These are phyloP conservation scores for Pyrrhia umbra DNA, from an alignment of 2,888 invertebrate species.

Conservation along the genomic window DNA sequence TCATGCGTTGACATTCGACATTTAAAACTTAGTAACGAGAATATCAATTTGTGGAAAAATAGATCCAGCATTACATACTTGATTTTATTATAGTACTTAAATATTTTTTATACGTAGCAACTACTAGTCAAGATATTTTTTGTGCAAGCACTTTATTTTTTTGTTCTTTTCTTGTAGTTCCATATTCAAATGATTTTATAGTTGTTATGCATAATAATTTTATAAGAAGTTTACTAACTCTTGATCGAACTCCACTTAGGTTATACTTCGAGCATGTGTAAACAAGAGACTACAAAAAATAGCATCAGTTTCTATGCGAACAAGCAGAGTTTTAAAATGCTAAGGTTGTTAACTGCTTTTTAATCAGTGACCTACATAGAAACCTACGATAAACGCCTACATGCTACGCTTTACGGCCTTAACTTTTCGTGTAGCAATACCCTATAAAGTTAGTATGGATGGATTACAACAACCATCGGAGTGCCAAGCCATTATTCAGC, in stretches of 20 bases:
- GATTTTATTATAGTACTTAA: conserved; percentile 13
- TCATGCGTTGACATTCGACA: conserved; percentile 51
- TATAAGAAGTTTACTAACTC: not conserved
- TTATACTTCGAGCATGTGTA: not conserved
- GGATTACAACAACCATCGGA: conserved; percentile 24
- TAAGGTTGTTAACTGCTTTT: conserved; percentile 56
- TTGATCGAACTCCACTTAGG: conserved; percentile 1
- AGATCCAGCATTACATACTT: conserved; percentile 15
- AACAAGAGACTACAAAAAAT: conserved; percentile 13
- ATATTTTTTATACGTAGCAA: conserved; percentile 16
- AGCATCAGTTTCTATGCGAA: conserved; percentile 7
- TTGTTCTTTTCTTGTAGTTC: conserved; percentile 12
- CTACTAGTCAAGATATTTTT: conserved; percentile 13
- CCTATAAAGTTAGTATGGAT: conserved; percentile 35
- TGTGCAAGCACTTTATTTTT: conserved; percentile 14
- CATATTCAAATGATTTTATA: conserved; percentile 6
- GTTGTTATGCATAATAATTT: not conserved
- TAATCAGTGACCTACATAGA: conserved; percentile 69
- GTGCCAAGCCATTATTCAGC: conserved; percentile 11
- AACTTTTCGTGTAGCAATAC: conserved; percentile 63
- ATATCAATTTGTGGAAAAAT: conserved; percentile 35
- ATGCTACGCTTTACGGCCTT: conserved; percentile 60
- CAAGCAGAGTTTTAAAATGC: conserved; percentile 42
- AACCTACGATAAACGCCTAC: conserved; percentile 60
- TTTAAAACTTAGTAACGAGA: conserved; percentile 27